A percentile compares a stretch with the other conserved stretches of the same genome.
Conservation (phyloP, 2,888 invertebrate species). For the Amblyjoppa proteus region DNA sequence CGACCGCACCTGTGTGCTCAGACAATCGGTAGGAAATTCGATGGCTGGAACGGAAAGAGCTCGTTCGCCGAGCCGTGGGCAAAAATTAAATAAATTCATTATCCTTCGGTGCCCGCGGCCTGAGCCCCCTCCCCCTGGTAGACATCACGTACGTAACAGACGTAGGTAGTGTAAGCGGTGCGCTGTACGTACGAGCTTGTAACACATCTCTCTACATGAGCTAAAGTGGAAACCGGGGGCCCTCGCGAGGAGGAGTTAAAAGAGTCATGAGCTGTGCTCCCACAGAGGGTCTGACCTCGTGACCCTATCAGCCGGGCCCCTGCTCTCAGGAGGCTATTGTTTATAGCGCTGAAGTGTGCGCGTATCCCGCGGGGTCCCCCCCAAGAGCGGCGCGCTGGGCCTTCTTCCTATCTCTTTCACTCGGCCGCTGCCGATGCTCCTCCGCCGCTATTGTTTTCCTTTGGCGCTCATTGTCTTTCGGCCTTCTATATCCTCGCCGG, state of each 20-base stretch:
- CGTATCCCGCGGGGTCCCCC: slow-evolving; percentile 72
- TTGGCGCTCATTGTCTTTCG: slow-evolving; percentile 77
- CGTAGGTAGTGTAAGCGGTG: neutral
- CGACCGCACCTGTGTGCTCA: slow-evolving; percentile 6
- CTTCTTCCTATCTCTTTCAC: slow-evolving; percentile 46
- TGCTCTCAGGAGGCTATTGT: slow-evolving; percentile 76
- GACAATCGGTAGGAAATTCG: slow-evolving; percentile 60
- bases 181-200: slow-evolving; percentile 16
- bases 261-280: slow-evolving; percentile 82
- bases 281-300: slow-evolving; percentile 82
- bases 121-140: slow-evolving; percentile 51
- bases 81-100: slow-evolving; percentile 63
- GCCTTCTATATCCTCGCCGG: slow-evolving; percentile 47
- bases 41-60: slow-evolving; percentile 52
- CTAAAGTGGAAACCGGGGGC: slow-evolving; percentile 48
- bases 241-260: slow-evolving; percentile 78
- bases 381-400: slow-evolving; percentile 38
- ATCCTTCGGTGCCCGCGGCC: slow-evolving; percentile 57
- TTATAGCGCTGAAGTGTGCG: slow-evolving; percentile 79
- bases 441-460: slow-evolving; percentile 75
- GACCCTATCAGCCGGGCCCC: slow-evolving; percentile 82
- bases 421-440: slow-evolving; percentile 22
- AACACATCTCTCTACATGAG: slow-evolving; percentile 19
- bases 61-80: slow-evolving; percentile 60
- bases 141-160: slow-evolving; percentile 30